Base-by-base conservation (phyloP, 2,797 vertebrate species). In the Tadarida brasiliensis region DNA sequence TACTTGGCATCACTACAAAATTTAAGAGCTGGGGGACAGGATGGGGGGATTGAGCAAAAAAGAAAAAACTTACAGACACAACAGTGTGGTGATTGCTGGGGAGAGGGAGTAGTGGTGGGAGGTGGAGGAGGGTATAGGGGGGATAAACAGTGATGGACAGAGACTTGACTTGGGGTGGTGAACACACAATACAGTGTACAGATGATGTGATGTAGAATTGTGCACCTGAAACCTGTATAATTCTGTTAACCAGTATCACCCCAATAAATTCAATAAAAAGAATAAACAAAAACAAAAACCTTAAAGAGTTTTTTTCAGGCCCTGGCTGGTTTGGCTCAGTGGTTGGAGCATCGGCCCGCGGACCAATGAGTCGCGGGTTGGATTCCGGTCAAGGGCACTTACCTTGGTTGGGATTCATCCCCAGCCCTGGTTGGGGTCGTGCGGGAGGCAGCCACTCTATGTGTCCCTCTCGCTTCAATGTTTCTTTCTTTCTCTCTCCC, bases 1-100 rank as follows among this genome's bases (percentile, higher is more conserved):
- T 71, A 6, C 67, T 1, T 73, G 65, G 24, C 26, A 57, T 16
- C 35, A 89, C 54, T 80, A 80, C 24, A 95, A 92, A 96, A 95
- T 44, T 61, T 78, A 71, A 30, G 54, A 14, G 10, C 49, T 51
- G 16, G n/a, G 4, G 65, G 65, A 2, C 5, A 1, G 3, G 3
- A n/a, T 16, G 7, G 65, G 1, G 7, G 3, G 7, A 33, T 67
- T 67, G 63, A 67, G 7, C 7, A n/a, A 67, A 67, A 67, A 67
- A 67, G 16, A 67, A 33, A 33, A 67, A 67, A 17, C 3, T n/a
- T n/a, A 67, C 2, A 16, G 7, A 67, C 15, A 65, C 63, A 67
- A 67, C 9, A 67, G 63, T 30, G n/a, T 67, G 63, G 30, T 67
- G 30, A 35, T n/a, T 33, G 65, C n/a, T 68, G n/a, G n/a, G 65